A percentile compares a stretch with the other conserved stretches of the same genome.
These are phyloP conservation scores for Sussaba pulchella DNA, from an alignment of 2,888 invertebrate genomes.

Conservation along the genomic window DNA sequence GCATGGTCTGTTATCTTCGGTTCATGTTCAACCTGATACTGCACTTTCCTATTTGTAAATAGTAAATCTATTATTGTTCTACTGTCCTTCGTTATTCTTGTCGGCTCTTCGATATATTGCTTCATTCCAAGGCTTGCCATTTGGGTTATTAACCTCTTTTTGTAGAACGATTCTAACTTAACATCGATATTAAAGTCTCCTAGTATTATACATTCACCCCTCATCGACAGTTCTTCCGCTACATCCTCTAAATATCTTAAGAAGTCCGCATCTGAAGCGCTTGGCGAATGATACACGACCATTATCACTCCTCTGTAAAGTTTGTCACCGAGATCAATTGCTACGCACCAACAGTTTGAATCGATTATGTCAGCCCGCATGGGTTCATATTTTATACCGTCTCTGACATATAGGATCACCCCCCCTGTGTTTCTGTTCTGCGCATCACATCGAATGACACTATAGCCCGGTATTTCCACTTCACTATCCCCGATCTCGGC, in stretches of 20 bases:
- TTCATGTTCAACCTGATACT: not conserved
- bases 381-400: conserved; percentile 43
- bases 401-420: conserved; percentile 49
- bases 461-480: conserved; percentile 24
- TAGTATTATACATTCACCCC: conserved; percentile 46
- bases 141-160: conserved; percentile 34
- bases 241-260: conserved; percentile 40
- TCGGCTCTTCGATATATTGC: conserved; percentile 48
- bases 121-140: conserved; percentile 54
- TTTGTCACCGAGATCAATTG: conserved; percentile 43
- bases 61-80: conserved; percentile 54
- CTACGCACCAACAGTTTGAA: conserved; percentile 42
- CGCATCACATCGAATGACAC: conserved; percentile 34
- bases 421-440: conserved; percentile 53
- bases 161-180: conserved; percentile 27
- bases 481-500: conserved; percentile 30
- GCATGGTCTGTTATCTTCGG: conserved; percentile 36
- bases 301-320: conserved; percentile 54
- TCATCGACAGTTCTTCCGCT: conserved; percentile 31
- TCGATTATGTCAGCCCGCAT: conserved; percentile 31
- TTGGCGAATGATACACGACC: conserved; percentile 59
- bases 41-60: conserved; percentile 41
- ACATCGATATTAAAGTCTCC: conserved; percentile 49
- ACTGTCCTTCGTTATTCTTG: conserved; percentile 55
- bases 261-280: conserved; percentile 61